Conservation (phyloP, 2,113 vertebrate genomes). For the Ochotona curzoniae region DNA sequence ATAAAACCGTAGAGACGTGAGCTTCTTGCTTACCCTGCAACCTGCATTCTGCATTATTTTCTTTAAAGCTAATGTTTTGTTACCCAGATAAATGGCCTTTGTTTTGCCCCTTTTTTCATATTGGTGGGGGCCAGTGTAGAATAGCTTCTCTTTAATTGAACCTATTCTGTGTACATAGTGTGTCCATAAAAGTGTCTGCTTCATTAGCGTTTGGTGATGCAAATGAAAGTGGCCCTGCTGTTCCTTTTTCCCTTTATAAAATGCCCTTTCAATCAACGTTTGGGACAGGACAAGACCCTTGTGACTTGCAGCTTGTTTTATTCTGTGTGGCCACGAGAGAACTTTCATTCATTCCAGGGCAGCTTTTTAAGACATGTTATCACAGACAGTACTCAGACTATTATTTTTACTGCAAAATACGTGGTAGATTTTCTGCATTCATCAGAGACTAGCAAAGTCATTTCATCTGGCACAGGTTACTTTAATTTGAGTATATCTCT, state of each 20-base stretch:
- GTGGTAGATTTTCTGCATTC: conserved; percentile 53
- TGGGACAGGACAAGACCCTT: conserved; percentile 70
- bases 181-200: conserved; percentile 62
- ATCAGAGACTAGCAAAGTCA: conserved; percentile 16
- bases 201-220: conserved; percentile 75
- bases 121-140: conserved; percentile 53
- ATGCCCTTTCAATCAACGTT: conserved; percentile 75
- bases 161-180: conserved; percentile 66
- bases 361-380: conserved; percentile 55
- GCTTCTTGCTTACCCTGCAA: conserved; percentile 39
- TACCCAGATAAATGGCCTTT: conserved; percentile 68
- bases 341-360: conserved; percentile 65
- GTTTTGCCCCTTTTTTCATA: conserved; percentile 35
- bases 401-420: conserved; percentile 43
- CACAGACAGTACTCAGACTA: conserved; percentile 30
- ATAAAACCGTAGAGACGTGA: background rate
- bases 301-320: conserved; percentile 66
- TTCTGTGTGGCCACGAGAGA: conserved; percentile 70
- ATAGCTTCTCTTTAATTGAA: conserved; percentile 73
- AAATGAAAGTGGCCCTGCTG: conserved; percentile 72
- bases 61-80: conserved; percentile 56
- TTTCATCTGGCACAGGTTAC: conserved; percentile 41
- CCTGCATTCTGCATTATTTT: conserved; percentile 19
- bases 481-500: conserved; percentile 57
- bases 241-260: conserved; percentile 76